These are phyloP conservation scores for Pygoscelis antarcticus DNA, from an alignment of 2,113 vertebrate species.

Conservation along the genomic window DNA sequence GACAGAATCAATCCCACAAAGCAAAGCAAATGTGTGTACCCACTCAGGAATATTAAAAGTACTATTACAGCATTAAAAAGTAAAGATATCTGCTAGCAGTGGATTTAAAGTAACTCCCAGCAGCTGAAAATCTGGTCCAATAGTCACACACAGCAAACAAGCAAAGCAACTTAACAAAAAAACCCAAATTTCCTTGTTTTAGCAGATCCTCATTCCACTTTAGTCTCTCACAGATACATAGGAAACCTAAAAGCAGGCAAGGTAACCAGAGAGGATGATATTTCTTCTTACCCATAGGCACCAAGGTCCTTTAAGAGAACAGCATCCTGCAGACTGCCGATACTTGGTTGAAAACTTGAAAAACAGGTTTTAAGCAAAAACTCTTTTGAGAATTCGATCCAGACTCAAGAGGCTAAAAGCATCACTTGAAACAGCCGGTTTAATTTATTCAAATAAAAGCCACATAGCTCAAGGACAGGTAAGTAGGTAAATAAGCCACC, in stretches of 20 bases:
- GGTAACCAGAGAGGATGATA: background rate
- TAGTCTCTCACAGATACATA: background rate
- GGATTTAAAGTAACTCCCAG: background rate
- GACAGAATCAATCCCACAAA: background rate
- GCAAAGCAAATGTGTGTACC: background rate
- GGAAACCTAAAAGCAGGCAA: background rate
- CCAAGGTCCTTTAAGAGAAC: slow-evolving; percentile 19
- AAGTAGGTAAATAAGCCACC: slow-evolving; percentile 30
- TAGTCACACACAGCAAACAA: background rate
- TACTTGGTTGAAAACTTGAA: slow-evolving; percentile 66
- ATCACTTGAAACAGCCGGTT: slow-evolving; percentile 28
- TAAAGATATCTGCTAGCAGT: background rate
- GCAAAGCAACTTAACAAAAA: background rate
- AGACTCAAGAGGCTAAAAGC: slow-evolving; percentile 44
- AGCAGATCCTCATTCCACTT: background rate
- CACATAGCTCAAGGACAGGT: background rate
- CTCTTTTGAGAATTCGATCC: slow-evolving; percentile 58
- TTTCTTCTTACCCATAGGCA: slow-evolving; percentile 66
- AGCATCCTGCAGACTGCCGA: background rate
- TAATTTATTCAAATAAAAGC: slow-evolving; percentile 63
- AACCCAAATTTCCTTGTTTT: background rate
- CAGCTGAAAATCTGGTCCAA: background rate
- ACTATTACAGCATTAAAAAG: background rate
- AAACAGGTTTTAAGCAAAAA: slow-evolving; percentile 64
- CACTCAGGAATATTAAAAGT: slow-evolving; percentile 7